Evolutionary conservation across 1,140 invertebrate genomes (phyloP).

Genomic region (Heliconius himera): DNA sequence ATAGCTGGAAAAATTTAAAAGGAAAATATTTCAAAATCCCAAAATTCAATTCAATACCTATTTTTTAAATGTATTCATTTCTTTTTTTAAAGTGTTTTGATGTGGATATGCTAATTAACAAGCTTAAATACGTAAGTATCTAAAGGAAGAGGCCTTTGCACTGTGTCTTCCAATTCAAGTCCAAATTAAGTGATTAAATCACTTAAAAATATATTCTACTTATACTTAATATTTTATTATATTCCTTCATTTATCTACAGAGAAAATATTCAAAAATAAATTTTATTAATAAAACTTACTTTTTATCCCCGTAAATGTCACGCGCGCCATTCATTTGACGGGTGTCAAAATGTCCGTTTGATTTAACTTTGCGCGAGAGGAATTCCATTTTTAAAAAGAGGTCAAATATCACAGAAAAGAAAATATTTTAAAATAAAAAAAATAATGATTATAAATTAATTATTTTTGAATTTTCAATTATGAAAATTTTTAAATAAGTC

Average conservation of each 20-base stretch:
- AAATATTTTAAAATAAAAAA: slow-evolving; percentile 25
- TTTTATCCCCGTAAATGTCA: slow-evolving; percentile 49
- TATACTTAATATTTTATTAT: too few relatives aligned
- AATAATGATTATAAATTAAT: not conserved
- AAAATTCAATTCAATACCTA: not conserved
- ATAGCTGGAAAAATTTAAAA: slow-evolving; percentile 14
- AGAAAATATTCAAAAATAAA: not conserved
- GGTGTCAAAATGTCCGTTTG: slow-evolving; percentile 57
- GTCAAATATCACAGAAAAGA: slow-evolving; percentile 55
- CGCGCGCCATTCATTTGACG: slow-evolving; percentile 66
- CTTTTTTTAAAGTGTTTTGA: too few relatives aligned
- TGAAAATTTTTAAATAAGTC: slow-evolving; percentile 13
- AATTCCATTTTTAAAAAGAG: slow-evolving; percentile 71
- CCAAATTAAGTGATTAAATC: too few relatives aligned
- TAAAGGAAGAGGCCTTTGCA: too few relatives aligned
- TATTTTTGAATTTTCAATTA: slow-evolving; percentile 27
- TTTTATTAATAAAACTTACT: slow-evolving; percentile 49
- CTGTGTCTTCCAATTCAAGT: too few relatives aligned
- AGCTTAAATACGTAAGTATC: too few relatives aligned
- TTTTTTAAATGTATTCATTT: not conserved
- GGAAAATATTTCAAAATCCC: not conserved
- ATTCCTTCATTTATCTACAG: too few relatives aligned
- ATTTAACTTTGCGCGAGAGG: slow-evolving; percentile 60
- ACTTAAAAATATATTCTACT: too few relatives aligned
- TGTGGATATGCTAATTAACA: too few relatives aligned